phyloP scores from a whole-genome alignment of 37 sponge, comb jelly and placozoan species.

The Spongilla lacustris region DNA sequence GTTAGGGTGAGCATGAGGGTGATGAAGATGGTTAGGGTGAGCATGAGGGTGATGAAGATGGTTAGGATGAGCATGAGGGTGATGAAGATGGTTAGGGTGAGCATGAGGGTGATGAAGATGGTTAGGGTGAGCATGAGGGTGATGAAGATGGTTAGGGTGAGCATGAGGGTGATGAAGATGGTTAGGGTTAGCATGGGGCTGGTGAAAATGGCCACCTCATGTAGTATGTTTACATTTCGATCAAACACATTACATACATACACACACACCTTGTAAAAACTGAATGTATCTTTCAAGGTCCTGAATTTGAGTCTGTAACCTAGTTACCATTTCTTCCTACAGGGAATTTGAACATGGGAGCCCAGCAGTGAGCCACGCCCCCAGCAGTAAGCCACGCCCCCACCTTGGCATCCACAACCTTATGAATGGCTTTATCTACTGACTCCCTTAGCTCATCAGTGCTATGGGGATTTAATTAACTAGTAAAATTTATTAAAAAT shows the following conservation, averaged over 20 bases:
- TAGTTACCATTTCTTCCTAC: slow-evolving; percentile 34
- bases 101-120: no score
- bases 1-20: no score
- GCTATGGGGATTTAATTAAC: neutral
- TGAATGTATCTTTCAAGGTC: slow-evolving; percentile 52
- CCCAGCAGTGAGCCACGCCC: neutral
- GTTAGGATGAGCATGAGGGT: no score
- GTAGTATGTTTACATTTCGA: neutral
- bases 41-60: no score
- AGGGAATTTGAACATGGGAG: neutral
- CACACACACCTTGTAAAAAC: slow-evolving; percentile 29
- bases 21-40: no score
- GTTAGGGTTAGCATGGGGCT: no score
- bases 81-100: no score
- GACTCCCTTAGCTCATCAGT: slow-evolving; percentile 43
- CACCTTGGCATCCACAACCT: slow-evolving; percentile 46
- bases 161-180: neutral
- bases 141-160: no score
- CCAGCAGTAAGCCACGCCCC: neutral
- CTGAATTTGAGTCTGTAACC: slow-evolving; percentile 36
- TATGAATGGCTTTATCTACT: slow-evolving; percentile 46
- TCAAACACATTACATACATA: neutral
- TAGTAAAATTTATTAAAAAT: neutral
- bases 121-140: no score
- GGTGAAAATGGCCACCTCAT: no score